phyloP scores from a whole-genome alignment of 1,140 invertebrate genomes.

The Stenopsyche tienmushanensis region DNA sequence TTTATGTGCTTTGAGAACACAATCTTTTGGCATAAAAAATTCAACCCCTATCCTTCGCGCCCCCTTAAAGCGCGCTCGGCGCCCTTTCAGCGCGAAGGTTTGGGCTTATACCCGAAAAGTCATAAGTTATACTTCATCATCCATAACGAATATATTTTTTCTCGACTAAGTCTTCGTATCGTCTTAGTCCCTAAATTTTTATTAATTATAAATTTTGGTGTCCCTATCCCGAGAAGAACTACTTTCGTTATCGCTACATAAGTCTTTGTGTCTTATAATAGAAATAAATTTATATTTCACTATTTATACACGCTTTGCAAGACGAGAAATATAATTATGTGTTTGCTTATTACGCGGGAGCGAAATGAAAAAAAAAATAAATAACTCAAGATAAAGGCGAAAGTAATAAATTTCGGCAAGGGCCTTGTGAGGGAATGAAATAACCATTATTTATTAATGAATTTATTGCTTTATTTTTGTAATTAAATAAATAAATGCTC shows the following conservation, averaged over 20 bases:
- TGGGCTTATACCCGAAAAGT: background rate
- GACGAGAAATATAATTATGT: no score
- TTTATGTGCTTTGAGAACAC: constrained; percentile 38
- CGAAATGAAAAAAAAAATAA: no score
- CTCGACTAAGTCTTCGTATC: background rate
- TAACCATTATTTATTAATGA: no score
- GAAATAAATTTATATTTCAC: background rate
- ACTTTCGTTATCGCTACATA: constrained; percentile 27
- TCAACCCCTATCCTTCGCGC: constrained; percentile 14
- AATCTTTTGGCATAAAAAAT: constrained; percentile 39
- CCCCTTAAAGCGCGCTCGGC: background rate
- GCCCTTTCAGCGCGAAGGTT: background rate
- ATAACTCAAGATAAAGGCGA: no score
- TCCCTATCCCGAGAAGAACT: constrained; percentile 36
- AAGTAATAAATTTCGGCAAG: no score
- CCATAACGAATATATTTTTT: background rate
- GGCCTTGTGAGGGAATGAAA: no score
- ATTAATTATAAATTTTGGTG: constrained; percentile 33
- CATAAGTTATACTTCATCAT: constrained; percentile 5
- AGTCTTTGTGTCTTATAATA: constrained; percentile 29
- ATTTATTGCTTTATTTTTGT: no score
- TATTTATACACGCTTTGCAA: no score
- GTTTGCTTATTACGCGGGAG: no score
- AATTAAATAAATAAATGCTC: no score
- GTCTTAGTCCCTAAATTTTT: constrained; percentile 8